Conservation (phyloP, 2,113 vertebrate genomes). For the Benitochromis conjunctus region DNA sequence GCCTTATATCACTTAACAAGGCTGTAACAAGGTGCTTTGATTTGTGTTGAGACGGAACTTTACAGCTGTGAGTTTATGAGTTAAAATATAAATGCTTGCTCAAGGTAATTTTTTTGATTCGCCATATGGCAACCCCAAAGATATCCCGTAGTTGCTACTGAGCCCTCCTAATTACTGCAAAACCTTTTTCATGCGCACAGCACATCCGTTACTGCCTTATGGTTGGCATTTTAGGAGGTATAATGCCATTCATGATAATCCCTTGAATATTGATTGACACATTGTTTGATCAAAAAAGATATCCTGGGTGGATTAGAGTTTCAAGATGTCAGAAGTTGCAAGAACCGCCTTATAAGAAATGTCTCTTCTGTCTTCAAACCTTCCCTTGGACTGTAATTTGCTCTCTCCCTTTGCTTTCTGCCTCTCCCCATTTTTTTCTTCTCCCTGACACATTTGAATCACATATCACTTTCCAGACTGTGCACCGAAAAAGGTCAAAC, state of each 20-base stretch:
- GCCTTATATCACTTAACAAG: constrained; percentile 14
- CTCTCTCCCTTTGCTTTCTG: constrained; percentile 16
- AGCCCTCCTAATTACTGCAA: not conserved
- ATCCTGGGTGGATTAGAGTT: constrained; percentile 47
- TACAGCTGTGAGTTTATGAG: not conserved
- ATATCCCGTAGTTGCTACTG: not conserved
- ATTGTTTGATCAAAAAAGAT: constrained; percentile 61
- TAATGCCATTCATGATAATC: constrained; percentile 51
- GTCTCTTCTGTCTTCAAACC: constrained; percentile 11
- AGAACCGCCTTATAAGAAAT: constrained; percentile 27
- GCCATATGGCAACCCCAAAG: not conserved
- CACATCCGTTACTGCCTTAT: constrained; percentile 17
- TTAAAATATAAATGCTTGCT: constrained; percentile 6
- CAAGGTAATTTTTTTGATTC: constrained; percentile 6
- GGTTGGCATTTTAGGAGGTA: constrained; percentile 52
- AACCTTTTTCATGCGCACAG: not conserved
- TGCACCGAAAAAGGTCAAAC: constrained; percentile 72
- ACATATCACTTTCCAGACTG: constrained; percentile 66
- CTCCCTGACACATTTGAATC: constrained; percentile 59
- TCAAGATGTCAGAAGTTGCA: constrained; percentile 36
- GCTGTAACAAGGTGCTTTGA: constrained; percentile 8
- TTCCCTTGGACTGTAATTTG: constrained; percentile 35
- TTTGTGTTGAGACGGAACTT: not conserved
- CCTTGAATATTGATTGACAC: constrained; percentile 67
- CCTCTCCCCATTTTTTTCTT: not conserved